phyloP scores from a whole-genome alignment of 2,888 invertebrate genomes.

The Andrena minutula region DNA sequence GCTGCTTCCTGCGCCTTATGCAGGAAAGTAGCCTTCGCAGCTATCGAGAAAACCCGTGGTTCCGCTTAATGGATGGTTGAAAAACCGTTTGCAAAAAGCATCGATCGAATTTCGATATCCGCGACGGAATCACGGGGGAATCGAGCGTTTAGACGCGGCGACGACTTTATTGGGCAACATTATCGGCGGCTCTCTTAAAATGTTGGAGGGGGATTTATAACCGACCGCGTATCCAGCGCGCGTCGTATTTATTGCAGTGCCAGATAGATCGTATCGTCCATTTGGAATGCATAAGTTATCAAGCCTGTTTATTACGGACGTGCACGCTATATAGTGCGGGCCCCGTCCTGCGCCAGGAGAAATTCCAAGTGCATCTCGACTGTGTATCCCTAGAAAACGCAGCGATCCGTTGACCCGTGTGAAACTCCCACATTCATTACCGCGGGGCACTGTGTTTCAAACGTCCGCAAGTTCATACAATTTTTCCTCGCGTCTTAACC shows the following conservation, averaged over 20 bases:
- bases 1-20: too few relatives aligned
- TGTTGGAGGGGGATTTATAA: slow-evolving; percentile 60
- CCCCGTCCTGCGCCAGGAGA: slow-evolving; percentile 49
- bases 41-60: too few relatives aligned
- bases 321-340: slow-evolving; percentile 66
- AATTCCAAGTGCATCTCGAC: slow-evolving; percentile 67
- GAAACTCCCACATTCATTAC: slow-evolving; percentile 76
- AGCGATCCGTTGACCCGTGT: slow-evolving; percentile 76
- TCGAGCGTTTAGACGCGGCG: neutral
- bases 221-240: slow-evolving; percentile 52
- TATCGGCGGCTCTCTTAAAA: slow-evolving; percentile 37
- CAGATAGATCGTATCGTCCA: slow-evolving; percentile 70
- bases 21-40: too few relatives aligned
- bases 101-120: too few relatives aligned
- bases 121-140: slow-evolving; percentile 27
- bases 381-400: slow-evolving; percentile 71
- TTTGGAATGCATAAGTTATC: slow-evolving; percentile 74
- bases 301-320: slow-evolving; percentile 71
- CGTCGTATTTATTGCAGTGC: slow-evolving; percentile 67
- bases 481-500: slow-evolving; percentile 67
- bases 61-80: too few relatives aligned
- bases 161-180: slow-evolving; percentile 39
- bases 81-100: neutral
- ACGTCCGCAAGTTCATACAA: slow-evolving; percentile 74
- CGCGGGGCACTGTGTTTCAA: slow-evolving; percentile 69